Percentiles rank a stretch among this genome's conserved stretches.
Evolutionary conservation across 2,888 invertebrate species (phyloP).

Genomic region (Rhaphigaster nebulosa): DNA sequence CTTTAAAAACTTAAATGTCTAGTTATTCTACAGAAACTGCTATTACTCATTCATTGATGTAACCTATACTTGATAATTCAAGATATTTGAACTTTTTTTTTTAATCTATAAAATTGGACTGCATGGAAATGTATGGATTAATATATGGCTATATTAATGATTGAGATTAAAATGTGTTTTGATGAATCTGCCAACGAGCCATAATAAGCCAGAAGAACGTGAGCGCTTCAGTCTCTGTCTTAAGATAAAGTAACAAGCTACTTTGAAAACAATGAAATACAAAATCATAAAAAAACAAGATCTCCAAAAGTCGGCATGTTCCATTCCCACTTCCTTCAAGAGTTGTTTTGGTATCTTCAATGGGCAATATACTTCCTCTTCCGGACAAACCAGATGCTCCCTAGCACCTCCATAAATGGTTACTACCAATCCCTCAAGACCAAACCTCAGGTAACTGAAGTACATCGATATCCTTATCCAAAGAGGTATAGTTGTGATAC

Average conservation of each 20-base stretch:
- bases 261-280: conserved; percentile 77
- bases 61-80: neutral
- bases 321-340: conserved; percentile 72
- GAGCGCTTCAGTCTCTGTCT: conserved; percentile 80
- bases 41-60: neutral
- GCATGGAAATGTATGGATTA: neutral
- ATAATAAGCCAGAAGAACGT: conserved; percentile 79
- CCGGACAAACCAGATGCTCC: conserved; percentile 81
- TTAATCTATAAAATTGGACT: neutral
- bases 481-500: conserved; percentile 78
- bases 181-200: conserved; percentile 79
- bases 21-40: neutral
- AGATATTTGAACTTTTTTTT: neutral
- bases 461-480: conserved; percentile 85
- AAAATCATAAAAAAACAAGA: conserved; percentile 76
- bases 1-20: conserved; percentile 25
- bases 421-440: conserved; percentile 91
- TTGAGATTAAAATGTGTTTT: conserved; percentile 72
- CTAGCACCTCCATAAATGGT: conserved; percentile 91
- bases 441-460: conserved; percentile 89
- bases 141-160: neutral
- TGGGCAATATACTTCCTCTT: conserved; percentile 74
- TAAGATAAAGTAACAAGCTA: conserved; percentile 77
- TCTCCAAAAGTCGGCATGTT: conserved; percentile 77
- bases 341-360: conserved; percentile 66